phyloP scores from a whole-genome alignment of 35 echinoderm and acorn worm species.

The Nesometra sesokonis region DNA sequence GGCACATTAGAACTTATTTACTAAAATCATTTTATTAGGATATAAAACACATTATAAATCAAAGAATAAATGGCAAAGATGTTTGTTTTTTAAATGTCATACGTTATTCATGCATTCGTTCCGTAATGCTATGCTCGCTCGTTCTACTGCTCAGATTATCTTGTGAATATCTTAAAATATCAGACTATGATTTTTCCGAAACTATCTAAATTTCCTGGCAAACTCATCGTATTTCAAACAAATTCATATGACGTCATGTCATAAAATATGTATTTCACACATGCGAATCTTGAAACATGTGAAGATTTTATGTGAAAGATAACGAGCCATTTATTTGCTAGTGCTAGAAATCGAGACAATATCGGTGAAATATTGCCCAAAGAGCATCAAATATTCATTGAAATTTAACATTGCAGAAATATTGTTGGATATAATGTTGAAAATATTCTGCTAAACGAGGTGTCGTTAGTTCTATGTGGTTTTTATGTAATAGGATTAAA shows the following conservation, averaged over 20 bases:
- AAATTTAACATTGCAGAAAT: not conserved
- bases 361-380: not conserved
- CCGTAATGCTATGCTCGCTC: too few relatives aligned
- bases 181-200: not conserved
- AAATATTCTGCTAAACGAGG: not conserved
- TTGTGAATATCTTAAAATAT: too few relatives aligned
- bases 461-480: not conserved
- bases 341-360: not conserved
- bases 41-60: too few relatives aligned
- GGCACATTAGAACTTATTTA: too few relatives aligned
- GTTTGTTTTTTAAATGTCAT: too few relatives aligned
- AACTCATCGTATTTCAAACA: not conserved
- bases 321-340: not conserved
- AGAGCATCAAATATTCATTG: not conserved
- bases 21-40: too few relatives aligned
- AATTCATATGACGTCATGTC: not conserved
- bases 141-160: too few relatives aligned
- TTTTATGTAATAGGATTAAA: not conserved
- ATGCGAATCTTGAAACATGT: not conserved
- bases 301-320: not conserved
- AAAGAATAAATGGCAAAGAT: too few relatives aligned
- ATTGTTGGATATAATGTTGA: not conserved
- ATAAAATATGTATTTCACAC: conserved; percentile 1
- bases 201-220: not conserved
- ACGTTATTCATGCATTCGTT: too few relatives aligned